These are phyloP conservation scores for Belgica antarctica DNA, from an alignment of 2,888 invertebrate species.

Conservation along the genomic window DNA sequence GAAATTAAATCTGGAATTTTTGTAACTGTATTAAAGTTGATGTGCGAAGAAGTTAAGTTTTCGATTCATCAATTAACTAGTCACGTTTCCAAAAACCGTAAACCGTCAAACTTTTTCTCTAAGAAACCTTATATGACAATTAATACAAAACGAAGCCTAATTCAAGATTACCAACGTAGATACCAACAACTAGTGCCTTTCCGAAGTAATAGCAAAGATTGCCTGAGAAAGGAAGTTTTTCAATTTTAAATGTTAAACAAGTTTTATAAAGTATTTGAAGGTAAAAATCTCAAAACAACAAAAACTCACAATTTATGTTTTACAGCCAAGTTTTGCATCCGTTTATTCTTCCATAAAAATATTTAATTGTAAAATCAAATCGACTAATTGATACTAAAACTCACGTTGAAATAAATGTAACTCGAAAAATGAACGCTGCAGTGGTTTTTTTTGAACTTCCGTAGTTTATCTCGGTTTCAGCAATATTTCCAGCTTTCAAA, in stretches of 20 bases:
- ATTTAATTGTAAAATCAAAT: conserved; percentile 2
- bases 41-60: too few relatives aligned
- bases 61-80: conserved; percentile 14
- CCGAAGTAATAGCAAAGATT: background rate
- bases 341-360: conserved; percentile 14
- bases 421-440: conserved; percentile 18
- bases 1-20: conserved; percentile 6
- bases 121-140: background rate
- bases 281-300: background rate
- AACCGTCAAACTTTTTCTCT: background rate
- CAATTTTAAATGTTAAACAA: background rate
- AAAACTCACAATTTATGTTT: background rate
- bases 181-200: background rate
- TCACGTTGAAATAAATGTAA: conserved; percentile 34
- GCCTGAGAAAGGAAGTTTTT: too few relatives aligned
- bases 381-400: conserved; percentile 41
- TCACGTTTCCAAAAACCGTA: conserved; percentile 20
- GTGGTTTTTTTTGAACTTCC: too few relatives aligned
- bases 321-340: background rate
- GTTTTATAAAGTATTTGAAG: background rate
- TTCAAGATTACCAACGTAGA: too few relatives aligned
- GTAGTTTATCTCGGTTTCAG: too few relatives aligned
- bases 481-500: too few relatives aligned
- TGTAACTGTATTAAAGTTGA: conserved; percentile 5
- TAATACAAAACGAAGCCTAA: too few relatives aligned